Evolutionary conservation across 53 echinoderm and acorn worm species (phyloP).

Genomic region (Holothuria leucospilota): DNA sequence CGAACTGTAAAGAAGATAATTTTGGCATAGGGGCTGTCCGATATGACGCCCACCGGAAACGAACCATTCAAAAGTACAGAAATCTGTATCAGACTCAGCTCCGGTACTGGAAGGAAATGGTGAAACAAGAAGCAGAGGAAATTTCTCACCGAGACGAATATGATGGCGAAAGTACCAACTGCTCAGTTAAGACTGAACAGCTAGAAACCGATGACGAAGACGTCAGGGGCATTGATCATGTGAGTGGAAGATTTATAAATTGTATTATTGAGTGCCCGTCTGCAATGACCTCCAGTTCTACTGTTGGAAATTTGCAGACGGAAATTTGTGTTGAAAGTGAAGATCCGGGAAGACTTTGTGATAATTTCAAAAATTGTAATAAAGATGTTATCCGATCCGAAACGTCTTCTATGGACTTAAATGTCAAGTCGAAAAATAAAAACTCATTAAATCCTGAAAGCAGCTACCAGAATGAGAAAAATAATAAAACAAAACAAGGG

Average conservation of each 20-base stretch:
- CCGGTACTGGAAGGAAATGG: conserved; percentile 18
- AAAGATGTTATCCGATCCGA: too few relatives aligned
- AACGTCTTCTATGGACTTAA: too few relatives aligned
- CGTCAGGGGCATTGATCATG: conserved; percentile 22
- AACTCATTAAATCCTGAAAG: too few relatives aligned
- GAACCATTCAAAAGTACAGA: not conserved
- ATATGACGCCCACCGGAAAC: conserved; percentile 2
- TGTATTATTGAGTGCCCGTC: conserved; percentile 6
- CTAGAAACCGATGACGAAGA: not conserved
- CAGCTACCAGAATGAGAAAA: too few relatives aligned
- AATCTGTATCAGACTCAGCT: not conserved
- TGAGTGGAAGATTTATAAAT: conserved; percentile 10
- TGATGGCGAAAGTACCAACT: too few relatives aligned
- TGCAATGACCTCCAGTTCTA: not conserved
- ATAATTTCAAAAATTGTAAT: too few relatives aligned
- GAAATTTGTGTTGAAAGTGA: not conserved
- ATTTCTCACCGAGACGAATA: not conserved
- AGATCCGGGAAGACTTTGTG: not conserved
- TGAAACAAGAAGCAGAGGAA: not conserved
- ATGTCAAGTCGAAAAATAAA: too few relatives aligned
- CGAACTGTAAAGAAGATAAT: not conserved
- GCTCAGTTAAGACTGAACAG: not conserved
- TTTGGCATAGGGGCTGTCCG: not conserved
- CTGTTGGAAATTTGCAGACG: not conserved
- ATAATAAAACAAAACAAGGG: too few relatives aligned